Evolutionary conservation across 2,888 invertebrate genomes (phyloP), one percentile per base, ranked within the genome.

Genomic region (Trissolcus japonicus): DNA sequence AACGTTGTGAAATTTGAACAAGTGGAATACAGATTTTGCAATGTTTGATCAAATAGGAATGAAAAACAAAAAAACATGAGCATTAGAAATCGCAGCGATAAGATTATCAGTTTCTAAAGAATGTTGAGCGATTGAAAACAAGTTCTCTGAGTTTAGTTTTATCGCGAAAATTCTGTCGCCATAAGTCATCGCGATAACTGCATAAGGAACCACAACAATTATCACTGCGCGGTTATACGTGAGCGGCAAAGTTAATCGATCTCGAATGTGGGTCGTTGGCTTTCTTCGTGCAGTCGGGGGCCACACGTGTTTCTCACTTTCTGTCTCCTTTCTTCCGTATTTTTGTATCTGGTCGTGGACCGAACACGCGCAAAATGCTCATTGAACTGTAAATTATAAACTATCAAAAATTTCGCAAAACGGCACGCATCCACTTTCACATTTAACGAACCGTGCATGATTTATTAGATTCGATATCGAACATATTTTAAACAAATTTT

Each of bases 341-440:
- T 55, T 61, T 55, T 54, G 19, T 54, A 46, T 7, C 56, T 7
- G 53, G 7, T 43, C 25, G 17, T 21, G 35, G 4, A 29, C 46
- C 21, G 50, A 67, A 53, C 14, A 25, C 16, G 17, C n/a, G 29
- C 57, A 40, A 9, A 17, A 9, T 54, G 63, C 21, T 56, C 63
- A 29, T 48, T 71, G 51, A 53, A 63, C 63, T 46, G 63, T 46
- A 63, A 72, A 72, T 59, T 63, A 54, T 63, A 57, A 56, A 35
- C 56, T 71, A 63, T 43, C 43, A 6, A 40, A n/a, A 16, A n/a
- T 21, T 46, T 41, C 50, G 53, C 54, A 40, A 11, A 61, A 56
- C 60, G 51, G 11, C 56, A 50, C 59, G 21, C 60, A 51, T 43
- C 67, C 60, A 68, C 68, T 68, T 68, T 68, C 68, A 9, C 60